Percentiles rank a stretch among this genome's conserved stretches.
Conservation (phyloP, 2,113 vertebrate species). For the Microcebus lehilahytsara region DNA sequence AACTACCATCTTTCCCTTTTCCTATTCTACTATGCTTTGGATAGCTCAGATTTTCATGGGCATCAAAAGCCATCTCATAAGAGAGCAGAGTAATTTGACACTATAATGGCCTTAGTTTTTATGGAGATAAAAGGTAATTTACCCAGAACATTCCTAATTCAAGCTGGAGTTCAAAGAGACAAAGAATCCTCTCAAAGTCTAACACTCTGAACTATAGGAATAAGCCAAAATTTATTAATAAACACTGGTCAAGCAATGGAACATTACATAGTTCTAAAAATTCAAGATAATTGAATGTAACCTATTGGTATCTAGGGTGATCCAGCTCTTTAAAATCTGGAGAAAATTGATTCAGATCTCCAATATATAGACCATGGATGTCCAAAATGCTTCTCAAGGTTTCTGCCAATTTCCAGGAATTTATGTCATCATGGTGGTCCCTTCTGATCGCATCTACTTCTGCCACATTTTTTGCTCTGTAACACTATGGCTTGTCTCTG, state of each 20-base stretch:
- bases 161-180: not conserved
- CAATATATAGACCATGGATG: not conserved
- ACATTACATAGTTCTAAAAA: not conserved
- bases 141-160: constrained; percentile 1
- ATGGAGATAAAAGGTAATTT: not conserved
- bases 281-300: not conserved
- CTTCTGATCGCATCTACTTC: not conserved
- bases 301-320: not conserved
- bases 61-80: not conserved
- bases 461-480: not conserved
- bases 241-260: not conserved
- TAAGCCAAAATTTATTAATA: not conserved
- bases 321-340: not conserved
- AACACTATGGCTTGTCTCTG: not conserved
- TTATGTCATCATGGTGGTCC: not conserved
- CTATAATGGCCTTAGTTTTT: not conserved
- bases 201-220: not conserved
- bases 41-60: not conserved
- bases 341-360: not conserved
- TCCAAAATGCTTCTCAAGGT: not conserved
- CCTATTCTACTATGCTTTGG: constrained; percentile 11
- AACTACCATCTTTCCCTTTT: not conserved
- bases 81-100: not conserved
- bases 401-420: not conserved
- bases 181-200: constrained; percentile 2